These are phyloP conservation scores for Hystrix cristata DNA, from an alignment of 2,113 vertebrate genomes.

Conservation along the genomic window DNA sequence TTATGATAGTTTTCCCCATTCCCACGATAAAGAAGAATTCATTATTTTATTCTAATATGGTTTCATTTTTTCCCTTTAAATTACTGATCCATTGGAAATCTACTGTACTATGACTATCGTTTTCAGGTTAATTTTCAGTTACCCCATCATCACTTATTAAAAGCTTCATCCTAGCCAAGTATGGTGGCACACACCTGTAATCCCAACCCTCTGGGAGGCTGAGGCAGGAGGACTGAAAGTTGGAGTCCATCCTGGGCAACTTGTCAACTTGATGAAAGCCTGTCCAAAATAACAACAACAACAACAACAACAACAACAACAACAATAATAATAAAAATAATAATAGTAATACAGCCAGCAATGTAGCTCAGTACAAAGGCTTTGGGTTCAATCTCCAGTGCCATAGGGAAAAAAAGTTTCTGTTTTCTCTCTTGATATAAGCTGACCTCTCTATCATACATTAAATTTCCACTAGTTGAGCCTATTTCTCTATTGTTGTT, in stretches of 20 bases:
- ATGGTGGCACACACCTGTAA: neutral
- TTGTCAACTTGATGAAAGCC: neutral
- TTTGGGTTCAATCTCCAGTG: neutral
- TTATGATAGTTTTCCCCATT: neutral
- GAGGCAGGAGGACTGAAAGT: neutral
- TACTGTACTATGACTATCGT: neutral
- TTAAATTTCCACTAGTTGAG: neutral
- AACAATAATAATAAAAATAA: no score
- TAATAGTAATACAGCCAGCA: no score
- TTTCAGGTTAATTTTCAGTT: neutral
- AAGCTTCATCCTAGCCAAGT: neutral
- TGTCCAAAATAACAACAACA: neutral
- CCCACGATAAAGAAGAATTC: neutral
- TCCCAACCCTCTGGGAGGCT: neutral
- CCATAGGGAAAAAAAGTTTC: neutral
- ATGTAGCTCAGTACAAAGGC: neutral
- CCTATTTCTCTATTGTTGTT: neutral
- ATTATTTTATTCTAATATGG: neutral
- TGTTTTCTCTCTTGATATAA: neutral
- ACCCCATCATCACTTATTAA: slow-evolving; percentile 25
- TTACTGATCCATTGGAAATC: slow-evolving; percentile 51
- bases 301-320: no score
- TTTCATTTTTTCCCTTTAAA: slow-evolving; percentile 56
- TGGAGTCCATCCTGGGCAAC: neutral
- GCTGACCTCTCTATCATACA: neutral